Conservation (phyloP, 1,140 invertebrate species). For the Drosophila serrata region DNA sequence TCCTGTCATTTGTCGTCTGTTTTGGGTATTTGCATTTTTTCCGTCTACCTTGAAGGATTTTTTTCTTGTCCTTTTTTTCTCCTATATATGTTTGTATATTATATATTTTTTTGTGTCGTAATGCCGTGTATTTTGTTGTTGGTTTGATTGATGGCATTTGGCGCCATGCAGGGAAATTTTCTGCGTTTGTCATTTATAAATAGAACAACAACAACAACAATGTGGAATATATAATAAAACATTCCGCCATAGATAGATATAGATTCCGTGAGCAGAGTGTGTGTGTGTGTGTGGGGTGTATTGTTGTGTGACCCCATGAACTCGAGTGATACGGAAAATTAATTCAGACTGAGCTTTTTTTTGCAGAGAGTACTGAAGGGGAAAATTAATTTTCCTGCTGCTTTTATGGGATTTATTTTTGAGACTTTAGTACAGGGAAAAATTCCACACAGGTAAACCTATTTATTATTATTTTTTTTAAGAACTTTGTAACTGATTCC, state of each 20-base stretch:
- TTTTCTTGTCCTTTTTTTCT: slow-evolving; percentile 21
- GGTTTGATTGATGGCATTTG: slow-evolving; percentile 64
- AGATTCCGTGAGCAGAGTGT: slow-evolving; percentile 15
- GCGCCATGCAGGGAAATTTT: slow-evolving; percentile 41
- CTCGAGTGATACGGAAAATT: slow-evolving; percentile 32
- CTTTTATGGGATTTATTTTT: background rate
- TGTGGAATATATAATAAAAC: slow-evolving; percentile 41
- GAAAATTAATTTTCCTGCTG: slow-evolving; percentile 10
- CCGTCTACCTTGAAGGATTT: slow-evolving; percentile 14
- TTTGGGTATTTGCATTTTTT: slow-evolving; percentile 56
- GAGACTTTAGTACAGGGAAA: background rate
- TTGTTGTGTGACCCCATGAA: slow-evolving; percentile 37
- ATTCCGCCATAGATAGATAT: slow-evolving; percentile 39
- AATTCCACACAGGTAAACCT: background rate
- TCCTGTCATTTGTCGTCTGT: slow-evolving; percentile 24
- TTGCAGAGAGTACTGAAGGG: background rate
- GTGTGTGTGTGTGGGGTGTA: background rate
- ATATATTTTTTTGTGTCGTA: slow-evolving; percentile 34
- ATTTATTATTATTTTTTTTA: background rate
- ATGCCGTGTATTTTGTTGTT: slow-evolving; percentile 45
- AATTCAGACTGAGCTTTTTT: slow-evolving; percentile 11
- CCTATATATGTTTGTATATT: background rate
- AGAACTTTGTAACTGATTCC: background rate
- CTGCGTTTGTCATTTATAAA: slow-evolving; percentile 60
- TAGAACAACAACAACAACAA: slow-evolving; percentile 43